phyloP scores from a whole-genome alignment of 2,797 vertebrate species.

The Hemibagrus guttatus region DNA sequence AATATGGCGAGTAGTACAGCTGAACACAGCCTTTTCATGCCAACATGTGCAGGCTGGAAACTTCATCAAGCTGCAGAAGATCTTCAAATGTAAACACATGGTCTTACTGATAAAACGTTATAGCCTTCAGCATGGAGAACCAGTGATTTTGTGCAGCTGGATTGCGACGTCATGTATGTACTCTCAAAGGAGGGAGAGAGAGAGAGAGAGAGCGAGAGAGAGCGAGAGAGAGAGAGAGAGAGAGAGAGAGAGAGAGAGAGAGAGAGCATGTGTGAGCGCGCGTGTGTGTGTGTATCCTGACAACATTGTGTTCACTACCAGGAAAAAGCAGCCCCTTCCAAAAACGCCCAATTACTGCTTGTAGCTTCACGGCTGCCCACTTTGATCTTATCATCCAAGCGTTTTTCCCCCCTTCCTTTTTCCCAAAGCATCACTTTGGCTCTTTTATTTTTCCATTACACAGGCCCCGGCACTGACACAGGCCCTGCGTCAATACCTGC shows the following conservation, averaged over 20 bases:
- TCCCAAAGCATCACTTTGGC: conserved; percentile 41
- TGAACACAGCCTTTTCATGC: neutral
- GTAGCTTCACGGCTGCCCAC: conserved; percentile 42
- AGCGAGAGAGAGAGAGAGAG: conserved; percentile 23
- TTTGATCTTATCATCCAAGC: conserved; percentile 58
- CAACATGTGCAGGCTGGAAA: conserved; percentile 1
- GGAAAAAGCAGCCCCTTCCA: conserved; percentile 45
- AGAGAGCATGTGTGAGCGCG: conserved; percentile 13
- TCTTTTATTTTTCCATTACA: conserved; percentile 57
- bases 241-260: neutral
- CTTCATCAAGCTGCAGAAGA: neutral
- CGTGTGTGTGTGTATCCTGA: conserved; percentile 7
- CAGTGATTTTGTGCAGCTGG: conserved; percentile 46
- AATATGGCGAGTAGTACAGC: neutral
- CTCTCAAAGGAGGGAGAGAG: neutral
- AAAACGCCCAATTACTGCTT: conserved; percentile 48
- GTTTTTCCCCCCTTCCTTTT: neutral
- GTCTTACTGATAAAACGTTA: conserved; percentile 31
- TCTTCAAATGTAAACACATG: conserved; percentile 33
- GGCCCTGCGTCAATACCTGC: conserved; percentile 33
- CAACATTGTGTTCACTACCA: conserved; percentile 41
- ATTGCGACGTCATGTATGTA: conserved; percentile 28
- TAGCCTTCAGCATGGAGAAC: conserved; percentile 32
- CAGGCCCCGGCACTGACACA: conserved; percentile 16
- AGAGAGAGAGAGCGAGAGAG: conserved; percentile 15